Evolutionary conservation across 2,888 invertebrate species (phyloP).

Genomic region (Ametastegia equiseti): DNA sequence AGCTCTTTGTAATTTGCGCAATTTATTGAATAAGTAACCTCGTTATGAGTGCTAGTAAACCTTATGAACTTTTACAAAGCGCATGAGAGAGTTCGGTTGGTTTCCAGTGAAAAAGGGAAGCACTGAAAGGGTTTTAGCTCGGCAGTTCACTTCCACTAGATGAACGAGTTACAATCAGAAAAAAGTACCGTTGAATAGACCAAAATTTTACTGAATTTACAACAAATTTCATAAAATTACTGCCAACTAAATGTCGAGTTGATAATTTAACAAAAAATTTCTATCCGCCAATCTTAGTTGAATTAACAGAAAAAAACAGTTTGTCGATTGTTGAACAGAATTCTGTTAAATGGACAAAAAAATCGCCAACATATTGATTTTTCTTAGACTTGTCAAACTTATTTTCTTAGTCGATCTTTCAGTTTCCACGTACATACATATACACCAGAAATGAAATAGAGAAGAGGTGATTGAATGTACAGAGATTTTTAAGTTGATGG

Average conservation of each 20-base stretch:
- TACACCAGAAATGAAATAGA: neutral
- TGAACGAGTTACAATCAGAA: neutral
- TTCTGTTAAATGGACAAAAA: no score
- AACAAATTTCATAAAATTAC: no score
- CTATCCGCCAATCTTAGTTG: no score
- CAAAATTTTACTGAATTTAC: no score
- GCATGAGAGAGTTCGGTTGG: neutral
- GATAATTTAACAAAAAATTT: no score
- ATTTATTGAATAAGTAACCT: constrained; percentile 11
- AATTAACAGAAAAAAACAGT: no score
- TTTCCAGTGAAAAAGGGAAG: neutral
- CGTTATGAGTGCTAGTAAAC: neutral
- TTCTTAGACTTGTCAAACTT: no score
- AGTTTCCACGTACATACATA: neutral
- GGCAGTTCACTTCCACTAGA: neutral
- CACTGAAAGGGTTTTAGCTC: neutral
- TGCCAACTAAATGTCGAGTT: no score
- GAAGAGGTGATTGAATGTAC: neutral
- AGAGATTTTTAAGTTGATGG: neutral
- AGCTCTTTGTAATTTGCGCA: neutral
- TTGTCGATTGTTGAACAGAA: no score
- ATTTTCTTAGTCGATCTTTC: no score
- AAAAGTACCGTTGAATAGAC: no score
- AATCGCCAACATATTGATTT: no score
- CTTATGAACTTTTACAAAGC: neutral